These are phyloP conservation scores for Scaptomyza polygonia DNA, from an alignment of 2,888 invertebrate genomes.

Conservation along the genomic window DNA sequence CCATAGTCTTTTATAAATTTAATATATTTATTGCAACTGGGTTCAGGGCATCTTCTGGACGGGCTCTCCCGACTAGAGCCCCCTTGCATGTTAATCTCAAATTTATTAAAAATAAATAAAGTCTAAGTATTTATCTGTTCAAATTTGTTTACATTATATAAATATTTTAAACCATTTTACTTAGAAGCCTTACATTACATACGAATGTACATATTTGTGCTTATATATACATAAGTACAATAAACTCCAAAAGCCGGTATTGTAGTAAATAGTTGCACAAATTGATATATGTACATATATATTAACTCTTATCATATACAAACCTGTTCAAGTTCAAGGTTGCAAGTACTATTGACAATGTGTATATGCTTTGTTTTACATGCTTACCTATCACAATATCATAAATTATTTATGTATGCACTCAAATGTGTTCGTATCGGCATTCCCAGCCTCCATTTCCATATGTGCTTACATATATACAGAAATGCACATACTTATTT, in stretches of 20 bases:
- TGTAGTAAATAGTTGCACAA: constrained; percentile 2
- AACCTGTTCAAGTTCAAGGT: constrained; percentile 59
- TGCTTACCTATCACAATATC: constrained; percentile 11
- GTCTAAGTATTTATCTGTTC: too few relatives aligned
- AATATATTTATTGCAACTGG: too few relatives aligned
- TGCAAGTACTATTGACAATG: constrained; percentile 24
- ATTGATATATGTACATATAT: neutral
- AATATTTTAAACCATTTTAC: too few relatives aligned
- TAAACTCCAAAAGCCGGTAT: neutral
- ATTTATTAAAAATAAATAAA: too few relatives aligned
- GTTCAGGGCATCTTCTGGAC: too few relatives aligned
- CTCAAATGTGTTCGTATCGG: constrained; percentile 16
- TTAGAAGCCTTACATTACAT: neutral
- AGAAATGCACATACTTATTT: constrained; percentile 1
- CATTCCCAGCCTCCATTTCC: constrained; percentile 6
- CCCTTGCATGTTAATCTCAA: too few relatives aligned
- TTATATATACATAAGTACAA: neutral
- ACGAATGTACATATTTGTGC: neutral
- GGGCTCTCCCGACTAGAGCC: too few relatives aligned
- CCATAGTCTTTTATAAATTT: too few relatives aligned
- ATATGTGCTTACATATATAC: neutral
- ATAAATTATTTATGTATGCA: constrained; percentile 16
- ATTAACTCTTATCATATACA: constrained; percentile 2
- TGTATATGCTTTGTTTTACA: neutral
- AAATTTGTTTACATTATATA: too few relatives aligned